phyloP scores from a whole-genome alignment of 2,888 invertebrate genomes.

The Patella ulyssiponensis region DNA sequence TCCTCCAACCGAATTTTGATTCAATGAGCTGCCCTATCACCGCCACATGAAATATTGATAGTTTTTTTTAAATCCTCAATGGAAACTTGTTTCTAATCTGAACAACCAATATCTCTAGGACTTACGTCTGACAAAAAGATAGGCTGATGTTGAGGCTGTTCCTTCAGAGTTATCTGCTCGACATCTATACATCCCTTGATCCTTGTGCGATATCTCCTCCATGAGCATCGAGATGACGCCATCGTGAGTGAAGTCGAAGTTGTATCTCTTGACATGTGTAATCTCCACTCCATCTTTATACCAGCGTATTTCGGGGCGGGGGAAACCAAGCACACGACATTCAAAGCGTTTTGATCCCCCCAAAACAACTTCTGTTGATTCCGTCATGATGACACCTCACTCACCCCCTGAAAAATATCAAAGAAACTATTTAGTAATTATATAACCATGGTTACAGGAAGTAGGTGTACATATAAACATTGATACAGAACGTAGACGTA shows the following conservation, averaged over 20 bases:
- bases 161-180: slow-evolving; percentile 71
- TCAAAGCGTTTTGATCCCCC: slow-evolving; percentile 69
- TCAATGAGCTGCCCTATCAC: too few species aligned
- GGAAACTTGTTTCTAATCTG: too few species aligned
- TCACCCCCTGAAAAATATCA: too few species aligned
- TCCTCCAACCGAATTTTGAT: background rate
- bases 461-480: too few species aligned
- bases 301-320: slow-evolving; percentile 69
- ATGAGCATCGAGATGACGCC: slow-evolving; percentile 67
- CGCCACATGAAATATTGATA: too few species aligned
- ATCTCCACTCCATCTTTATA: slow-evolving; percentile 70
- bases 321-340: slow-evolving; percentile 69
- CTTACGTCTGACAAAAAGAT: slow-evolving; percentile 68
- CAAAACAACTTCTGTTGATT: slow-evolving; percentile 48
- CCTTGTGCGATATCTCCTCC: slow-evolving; percentile 58
- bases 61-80: too few species aligned
- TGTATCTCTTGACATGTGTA: slow-evolving; percentile 60
- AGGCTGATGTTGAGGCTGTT: slow-evolving; percentile 68
- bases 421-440: too few species aligned
- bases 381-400: slow-evolving; percentile 42
- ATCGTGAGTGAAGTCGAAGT: slow-evolving; percentile 58
- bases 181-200: slow-evolving; percentile 69
- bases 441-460: too few species aligned
- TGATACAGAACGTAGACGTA: too few species aligned
- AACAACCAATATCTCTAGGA: background rate